phyloP scores from a whole-genome alignment of 2,113 vertebrate species.

The Microcebus jonahi region DNA sequence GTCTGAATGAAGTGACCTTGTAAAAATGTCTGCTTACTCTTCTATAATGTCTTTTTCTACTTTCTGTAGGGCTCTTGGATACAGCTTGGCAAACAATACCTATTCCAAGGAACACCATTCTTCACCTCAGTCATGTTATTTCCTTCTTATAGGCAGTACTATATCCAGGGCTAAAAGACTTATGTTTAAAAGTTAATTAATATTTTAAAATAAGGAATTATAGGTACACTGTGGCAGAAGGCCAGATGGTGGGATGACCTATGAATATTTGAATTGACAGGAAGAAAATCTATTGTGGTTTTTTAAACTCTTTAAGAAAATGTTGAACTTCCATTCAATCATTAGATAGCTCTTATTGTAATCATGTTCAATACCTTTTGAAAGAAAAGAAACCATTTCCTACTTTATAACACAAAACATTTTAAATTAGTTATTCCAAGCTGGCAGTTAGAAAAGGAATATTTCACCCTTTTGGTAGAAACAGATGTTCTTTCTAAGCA shows the following conservation, averaged over 20 bases:
- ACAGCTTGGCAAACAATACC: slow-evolving; percentile 75
- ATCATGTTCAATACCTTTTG: slow-evolving; percentile 57
- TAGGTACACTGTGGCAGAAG: slow-evolving; percentile 59
- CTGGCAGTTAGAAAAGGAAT: slow-evolving; percentile 53
- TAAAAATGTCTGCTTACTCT: slow-evolving; percentile 83
- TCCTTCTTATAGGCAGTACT: slow-evolving; percentile 52
- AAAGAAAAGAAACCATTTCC: slow-evolving; percentile 57
- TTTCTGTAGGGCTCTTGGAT: slow-evolving; percentile 79
- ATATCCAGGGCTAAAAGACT: slow-evolving; percentile 61
- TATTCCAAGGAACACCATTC: slow-evolving; percentile 78
- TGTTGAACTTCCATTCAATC: slow-evolving; percentile 65
- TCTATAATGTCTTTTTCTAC: slow-evolving; percentile 74
- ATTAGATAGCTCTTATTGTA: slow-evolving; percentile 73
- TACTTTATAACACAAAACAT: slow-evolving; percentile 64
- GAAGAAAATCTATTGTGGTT: slow-evolving; percentile 68
- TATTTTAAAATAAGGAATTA: slow-evolving; percentile 77
- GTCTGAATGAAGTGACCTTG: slow-evolving; percentile 83
- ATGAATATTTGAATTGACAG: slow-evolving; percentile 66
- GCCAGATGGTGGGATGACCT: slow-evolving; percentile 63
- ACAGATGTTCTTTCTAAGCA: slow-evolving; percentile 56
- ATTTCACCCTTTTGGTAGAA: slow-evolving; percentile 53
- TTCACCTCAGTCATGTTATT: slow-evolving; percentile 68
- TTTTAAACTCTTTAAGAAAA: slow-evolving; percentile 67
- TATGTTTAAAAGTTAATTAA: slow-evolving; percentile 77
- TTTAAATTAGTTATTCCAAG: slow-evolving; percentile 70